These are phyloP conservation scores for Otocyon megalotis DNA, from an alignment of 2,113 vertebrate species.

Conservation along the genomic window DNA sequence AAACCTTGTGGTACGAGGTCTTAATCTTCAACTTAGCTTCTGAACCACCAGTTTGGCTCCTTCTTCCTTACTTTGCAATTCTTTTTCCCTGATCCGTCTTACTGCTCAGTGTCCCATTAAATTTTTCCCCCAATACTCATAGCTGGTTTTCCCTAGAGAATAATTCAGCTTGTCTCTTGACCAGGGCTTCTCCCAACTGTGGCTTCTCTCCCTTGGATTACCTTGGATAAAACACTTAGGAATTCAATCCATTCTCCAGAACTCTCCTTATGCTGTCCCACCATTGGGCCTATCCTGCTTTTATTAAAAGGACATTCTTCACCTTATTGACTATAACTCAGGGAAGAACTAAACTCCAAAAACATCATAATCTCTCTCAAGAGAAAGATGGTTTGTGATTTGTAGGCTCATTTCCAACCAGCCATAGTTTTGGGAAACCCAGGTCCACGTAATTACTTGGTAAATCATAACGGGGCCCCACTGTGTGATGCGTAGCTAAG, in stretches of 20 bases:
- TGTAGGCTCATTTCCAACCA: not conserved
- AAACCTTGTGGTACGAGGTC: not conserved
- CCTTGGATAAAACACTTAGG: not conserved
- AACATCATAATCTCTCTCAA: not conserved
- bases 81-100: not conserved
- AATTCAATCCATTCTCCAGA: not conserved
- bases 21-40: not conserved
- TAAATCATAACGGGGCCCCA: not conserved
- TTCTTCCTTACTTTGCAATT: not conserved
- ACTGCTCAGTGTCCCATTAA: not conserved
- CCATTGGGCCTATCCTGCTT: not conserved
- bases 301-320: not conserved
- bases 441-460: not conserved
- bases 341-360: conserved; percentile 1
- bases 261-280: not conserved
- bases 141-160: not conserved
- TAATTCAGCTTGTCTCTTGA: not conserved
- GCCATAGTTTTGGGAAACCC: not conserved
- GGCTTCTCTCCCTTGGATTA: not conserved
- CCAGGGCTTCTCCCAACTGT: not conserved
- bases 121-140: not conserved
- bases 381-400: not conserved
- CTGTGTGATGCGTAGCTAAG: not conserved
- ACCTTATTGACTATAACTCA: not conserved
- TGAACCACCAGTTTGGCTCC: not conserved